These are phyloP conservation scores for Aplysina aerophoba DNA, from an alignment of 37 sponge, comb jelly and placozoan genomes.

Conservation along the genomic window DNA sequence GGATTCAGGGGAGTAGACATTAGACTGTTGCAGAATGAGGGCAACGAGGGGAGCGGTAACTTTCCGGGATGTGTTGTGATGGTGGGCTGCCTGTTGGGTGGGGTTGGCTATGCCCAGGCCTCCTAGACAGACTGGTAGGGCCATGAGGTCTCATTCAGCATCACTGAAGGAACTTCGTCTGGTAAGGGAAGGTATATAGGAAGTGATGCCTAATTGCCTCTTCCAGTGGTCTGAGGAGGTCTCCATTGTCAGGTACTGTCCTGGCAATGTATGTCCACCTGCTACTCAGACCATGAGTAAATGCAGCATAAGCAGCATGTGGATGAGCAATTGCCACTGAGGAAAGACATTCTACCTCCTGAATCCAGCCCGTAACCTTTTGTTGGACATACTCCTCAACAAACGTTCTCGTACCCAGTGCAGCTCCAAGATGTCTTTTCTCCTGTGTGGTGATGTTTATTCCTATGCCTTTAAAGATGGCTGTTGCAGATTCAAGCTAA, in stretches of 20 bases:
- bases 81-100: too few relatives aligned
- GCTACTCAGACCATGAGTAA: not conserved
- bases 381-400: not conserved
- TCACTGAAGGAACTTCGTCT: too few relatives aligned
- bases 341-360: not conserved
- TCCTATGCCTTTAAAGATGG: too few relatives aligned
- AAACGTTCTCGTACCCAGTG: not conserved
- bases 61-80: too few relatives aligned
- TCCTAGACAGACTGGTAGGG: too few relatives aligned
- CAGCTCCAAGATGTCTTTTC: slow-evolving; percentile 7
- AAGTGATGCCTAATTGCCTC: not conserved
- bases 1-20: too few relatives aligned
- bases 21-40: too few relatives aligned
- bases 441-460: not conserved
- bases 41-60: too few relatives aligned
- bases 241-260: not conserved
- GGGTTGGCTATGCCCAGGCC: too few relatives aligned
- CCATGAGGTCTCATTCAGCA: too few relatives aligned
- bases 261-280: not conserved
- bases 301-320: not conserved
- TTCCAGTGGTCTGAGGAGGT: slow-evolving; percentile 23
- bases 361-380: not conserved
- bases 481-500: too few relatives aligned
- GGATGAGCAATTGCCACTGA: not conserved
- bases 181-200: not conserved